Base-by-base conservation (phyloP, 2,888 invertebrate genomes). In the Perizoma flavofasciatum region DNA sequence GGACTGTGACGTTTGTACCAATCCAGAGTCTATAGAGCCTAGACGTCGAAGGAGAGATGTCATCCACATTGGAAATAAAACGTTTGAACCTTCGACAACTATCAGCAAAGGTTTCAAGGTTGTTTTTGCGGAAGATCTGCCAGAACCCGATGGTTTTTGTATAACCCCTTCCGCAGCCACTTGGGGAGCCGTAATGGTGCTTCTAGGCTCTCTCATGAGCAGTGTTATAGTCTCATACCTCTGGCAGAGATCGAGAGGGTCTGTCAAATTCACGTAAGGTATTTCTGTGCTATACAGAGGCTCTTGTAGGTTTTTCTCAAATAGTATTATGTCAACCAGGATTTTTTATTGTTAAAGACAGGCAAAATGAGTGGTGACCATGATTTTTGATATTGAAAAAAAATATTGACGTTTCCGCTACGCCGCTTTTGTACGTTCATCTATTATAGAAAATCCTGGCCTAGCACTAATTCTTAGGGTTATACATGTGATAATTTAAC, bases 1-100 rank as follows among this genome's bases (percentile, higher is more conserved):
- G 9, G 95, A 95, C 70, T 97, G 97, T 74, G 95, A 95, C 59
- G 93, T 94, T 37, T 96, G 96, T 71, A 94, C 95, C 0, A 93
- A 94, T 66, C 93, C 94, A 39, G 95, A 95, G 67, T 94, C 94
- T 75, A 83, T 92, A 9, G 92, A 93, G 43, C 93, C 93, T 1
- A 88, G 82, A 53, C 86, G 93, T 45, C 82, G 81, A 54, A 81
- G 89, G 59, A 81, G 92, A 61, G 92, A 93, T 58, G 55, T 90
- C n/a, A 82, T 88, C 22, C 88, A 91, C 55, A 59, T 86, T 5
- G 86, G 89, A 8, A 93, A 93, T 63, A 89, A 89, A 39, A 93
- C 93, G 1, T 72, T 90, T 8, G 93, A 93, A 22, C 95, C 95
- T 41, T 73, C 94, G 0, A 92, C 95, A 0, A 93, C 94, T 33